These are phyloP conservation scores for Erebia ligea DNA, from an alignment of 2,888 invertebrate genomes.

Conservation along the genomic window DNA sequence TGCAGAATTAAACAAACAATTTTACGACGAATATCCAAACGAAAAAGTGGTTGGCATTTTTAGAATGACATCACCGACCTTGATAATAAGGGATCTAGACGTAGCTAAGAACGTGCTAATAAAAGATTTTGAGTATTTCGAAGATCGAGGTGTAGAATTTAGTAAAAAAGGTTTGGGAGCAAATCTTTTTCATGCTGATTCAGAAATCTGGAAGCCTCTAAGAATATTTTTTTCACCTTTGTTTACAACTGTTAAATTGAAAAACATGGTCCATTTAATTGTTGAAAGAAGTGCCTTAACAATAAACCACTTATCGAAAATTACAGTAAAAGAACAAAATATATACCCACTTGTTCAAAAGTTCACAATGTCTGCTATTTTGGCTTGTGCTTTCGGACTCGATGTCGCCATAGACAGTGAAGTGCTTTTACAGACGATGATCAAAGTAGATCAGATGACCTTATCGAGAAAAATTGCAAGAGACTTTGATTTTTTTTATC, in stretches of 20 bases:
- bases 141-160: conserved; percentile 56
- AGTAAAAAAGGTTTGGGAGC: conserved; percentile 54
- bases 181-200: conserved; percentile 60
- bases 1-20: conserved; percentile 42
- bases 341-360: not conserved
- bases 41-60: conserved; percentile 63
- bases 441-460: not conserved
- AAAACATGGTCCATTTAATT: conserved; percentile 7
- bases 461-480: not conserved
- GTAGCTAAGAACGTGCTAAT: not conserved
- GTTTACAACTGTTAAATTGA: conserved; percentile 8
- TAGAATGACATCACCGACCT: conserved; percentile 53
- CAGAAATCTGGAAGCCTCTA: conserved; percentile 56
- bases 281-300: not conserved
- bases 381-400: conserved; percentile 3
- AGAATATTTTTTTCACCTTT: not conserved
- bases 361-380: conserved; percentile 9
- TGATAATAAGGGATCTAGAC: conserved; percentile 60
- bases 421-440: not conserved
- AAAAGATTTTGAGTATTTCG: conserved; percentile 44
- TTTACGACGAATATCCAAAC: conserved; percentile 53
- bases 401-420: not conserved
- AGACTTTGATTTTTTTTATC: conserved; percentile 5
- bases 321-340: not conserved
- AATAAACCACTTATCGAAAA: not conserved